Conservation (phyloP, 2,888 invertebrate genomes). For the Cataglyphis albicans region DNA sequence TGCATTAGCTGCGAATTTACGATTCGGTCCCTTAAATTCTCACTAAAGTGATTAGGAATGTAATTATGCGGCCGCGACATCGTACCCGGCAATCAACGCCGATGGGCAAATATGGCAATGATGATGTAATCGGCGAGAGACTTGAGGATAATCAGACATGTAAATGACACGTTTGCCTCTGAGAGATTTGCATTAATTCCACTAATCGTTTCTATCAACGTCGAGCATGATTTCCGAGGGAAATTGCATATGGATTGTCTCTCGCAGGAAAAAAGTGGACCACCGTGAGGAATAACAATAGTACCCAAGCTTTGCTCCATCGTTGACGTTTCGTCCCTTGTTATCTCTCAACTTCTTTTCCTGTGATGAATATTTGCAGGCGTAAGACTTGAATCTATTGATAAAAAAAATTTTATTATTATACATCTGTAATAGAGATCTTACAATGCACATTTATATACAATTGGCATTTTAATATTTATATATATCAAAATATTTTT, state of each 20-base stretch:
- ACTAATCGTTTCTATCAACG: conserved; percentile 63
- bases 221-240: conserved; percentile 10
- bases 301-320: neutral
- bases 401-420: neutral
- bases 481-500: neutral
- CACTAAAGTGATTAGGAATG: conserved; percentile 53
- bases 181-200: conserved; percentile 72
- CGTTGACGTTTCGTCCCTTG: neutral
- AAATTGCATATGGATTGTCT: conserved; percentile 9
- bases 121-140: conserved; percentile 51
- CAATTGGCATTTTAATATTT: neutral
- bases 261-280: neutral
- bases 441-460: neutral
- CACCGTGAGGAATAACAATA: neutral
- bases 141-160: conserved; percentile 65
- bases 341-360: neutral
- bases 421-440: neutral
- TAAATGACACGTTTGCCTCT: conserved; percentile 71
- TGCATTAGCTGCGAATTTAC: conserved; percentile 10
- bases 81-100: conserved; percentile 50
- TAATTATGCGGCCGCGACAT: conserved; percentile 50
- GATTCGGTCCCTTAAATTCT: conserved; percentile 51
- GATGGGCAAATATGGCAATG: conserved; percentile 56
- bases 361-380: neutral
- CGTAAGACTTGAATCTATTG: neutral